A percentile compares a stretch with the other conserved stretches of the same genome.
Conservation (phyloP, 2,888 invertebrate species). For the Diploptera punctata region DNA sequence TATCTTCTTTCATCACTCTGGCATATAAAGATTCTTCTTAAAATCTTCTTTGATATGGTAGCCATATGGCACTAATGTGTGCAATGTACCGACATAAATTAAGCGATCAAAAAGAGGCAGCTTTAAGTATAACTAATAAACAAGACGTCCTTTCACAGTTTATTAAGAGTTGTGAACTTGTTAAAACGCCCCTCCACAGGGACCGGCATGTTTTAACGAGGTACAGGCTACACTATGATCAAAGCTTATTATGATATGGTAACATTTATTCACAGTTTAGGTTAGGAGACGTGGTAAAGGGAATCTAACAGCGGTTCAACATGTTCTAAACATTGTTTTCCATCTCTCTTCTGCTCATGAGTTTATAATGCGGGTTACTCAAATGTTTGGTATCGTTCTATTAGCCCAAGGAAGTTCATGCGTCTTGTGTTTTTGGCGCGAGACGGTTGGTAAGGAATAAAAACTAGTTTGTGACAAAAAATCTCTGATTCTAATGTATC, state of each 20-base stretch:
- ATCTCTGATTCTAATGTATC: too few species aligned
- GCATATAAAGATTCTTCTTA: conserved; percentile 2
- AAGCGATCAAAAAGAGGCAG: conserved; percentile 12
- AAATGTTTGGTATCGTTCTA: too few species aligned
- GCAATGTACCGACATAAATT: conserved; percentile 4
- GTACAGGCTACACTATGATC: background rate
- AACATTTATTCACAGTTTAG: conserved; percentile 25
- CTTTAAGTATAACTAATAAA: conserved; percentile 31
- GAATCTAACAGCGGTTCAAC: conserved; percentile 7
- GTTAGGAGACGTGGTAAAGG: conserved; percentile 1
- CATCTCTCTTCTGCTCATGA: too few species aligned
- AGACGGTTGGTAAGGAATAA: too few species aligned
- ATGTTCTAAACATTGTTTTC: conserved; percentile 5
- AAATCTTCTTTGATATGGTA: background rate
- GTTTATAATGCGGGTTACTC: too few species aligned
- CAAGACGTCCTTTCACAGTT: conserved; percentile 37
- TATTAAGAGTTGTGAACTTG: conserved; percentile 22
- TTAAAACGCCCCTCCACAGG: conserved; percentile 9
- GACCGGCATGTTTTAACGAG: conserved; percentile 25
- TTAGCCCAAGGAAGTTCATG: too few species aligned
- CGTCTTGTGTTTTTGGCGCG: too few species aligned
- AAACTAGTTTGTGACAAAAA: too few species aligned
- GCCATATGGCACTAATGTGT: background rate
- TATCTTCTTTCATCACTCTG: background rate
- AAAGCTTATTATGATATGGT: conserved; percentile 25